A percentile compares a stretch with the other conserved stretches of the same genome.
Evolutionary conservation across 2,888 invertebrate species (phyloP).

Genomic region (Leucophenga maculata): DNA sequence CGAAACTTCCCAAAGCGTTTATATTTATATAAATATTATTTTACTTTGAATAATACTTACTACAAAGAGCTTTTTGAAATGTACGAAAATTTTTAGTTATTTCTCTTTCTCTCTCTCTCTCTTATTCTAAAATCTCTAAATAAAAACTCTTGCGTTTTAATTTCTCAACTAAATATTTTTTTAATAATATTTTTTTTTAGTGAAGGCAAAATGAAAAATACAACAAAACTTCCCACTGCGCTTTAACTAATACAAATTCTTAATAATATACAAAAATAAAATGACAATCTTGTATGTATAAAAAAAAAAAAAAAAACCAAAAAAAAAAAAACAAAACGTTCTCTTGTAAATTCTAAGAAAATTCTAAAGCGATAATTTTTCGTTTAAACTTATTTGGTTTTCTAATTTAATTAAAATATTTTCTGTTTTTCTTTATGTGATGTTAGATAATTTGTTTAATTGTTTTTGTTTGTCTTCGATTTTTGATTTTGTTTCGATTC

Average conservation of each 20-base stretch:
- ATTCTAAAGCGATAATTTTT: conserved; percentile 23
- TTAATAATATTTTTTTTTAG: conserved; percentile 56
- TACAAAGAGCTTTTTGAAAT: conserved; percentile 33
- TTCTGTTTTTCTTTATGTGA: background rate
- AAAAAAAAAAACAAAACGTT: conserved; percentile 26
- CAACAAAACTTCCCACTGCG: conserved; percentile 73
- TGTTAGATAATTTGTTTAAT: conserved; percentile 13
- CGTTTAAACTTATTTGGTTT: background rate
- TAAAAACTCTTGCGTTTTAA: conserved; percentile 24
- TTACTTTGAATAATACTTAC: conserved; percentile 23
- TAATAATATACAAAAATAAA: conserved; percentile 37
- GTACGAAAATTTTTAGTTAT: conserved; percentile 4
- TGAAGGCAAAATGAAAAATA: conserved; percentile 65
- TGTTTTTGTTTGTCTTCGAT: conserved; percentile 7
- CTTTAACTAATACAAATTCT: conserved; percentile 65
- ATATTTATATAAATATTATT: conserved; percentile 12
- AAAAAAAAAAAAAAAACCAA: conserved; percentile 33
- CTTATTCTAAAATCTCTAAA: background rate
- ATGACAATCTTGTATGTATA: conserved; percentile 29
- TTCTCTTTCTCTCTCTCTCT: conserved; percentile 27
- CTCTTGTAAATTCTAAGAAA: conserved; percentile 34
- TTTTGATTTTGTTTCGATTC: background rate
- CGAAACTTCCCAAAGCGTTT: background rate
- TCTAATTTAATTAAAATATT: background rate
- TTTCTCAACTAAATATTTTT: conserved; percentile 47